Evolutionary conservation across 2,888 invertebrate species (phyloP), one percentile per base, ranked within the genome.

Genomic region (Chrysodeixis includens): DNA sequence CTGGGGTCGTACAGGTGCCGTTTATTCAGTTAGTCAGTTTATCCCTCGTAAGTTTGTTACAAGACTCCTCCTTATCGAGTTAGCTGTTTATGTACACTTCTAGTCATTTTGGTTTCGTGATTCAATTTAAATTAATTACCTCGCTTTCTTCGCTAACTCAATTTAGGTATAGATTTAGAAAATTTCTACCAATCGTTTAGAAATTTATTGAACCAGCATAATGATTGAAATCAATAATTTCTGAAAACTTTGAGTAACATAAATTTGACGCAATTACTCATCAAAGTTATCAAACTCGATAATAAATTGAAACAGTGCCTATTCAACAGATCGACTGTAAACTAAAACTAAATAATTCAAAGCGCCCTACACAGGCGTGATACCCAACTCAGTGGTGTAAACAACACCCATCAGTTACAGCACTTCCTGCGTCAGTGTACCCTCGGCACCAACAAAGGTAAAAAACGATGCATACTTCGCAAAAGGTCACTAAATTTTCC

Each of bases 1-100:
- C 63, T 40, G 49, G 62, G 71, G 52, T 58, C 58, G 58, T 58
- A 46, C 75, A 78, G 81, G 81, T 74, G 71, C 75, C 72, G 72
- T 76, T 81, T 74, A 79, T 79, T 81, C 66, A 76, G 69, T 79
- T 78, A 81, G 57, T 58, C 61, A 78, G 71, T 78, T 81, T 49
- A 62, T 35, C 44, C 58, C 51, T 35, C 52, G 30, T 71, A 79
- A 79, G 79, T 78, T 76, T 76, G 71, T 81, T 81, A 76, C 73
- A 69, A 63, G 69, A 66, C 69, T 71, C 66, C 9, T n/a, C 60
- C 60, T 70, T 72, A 80, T 69, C 30, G 62, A 78, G 72, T 81
- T 81, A 66, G 20, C 57, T 59, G 62, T 75, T 72, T 61, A 54
- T 58, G 56, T 71, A 56, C 46, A 78, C 60, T 30, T 51, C 35